Evolutionary conservation across 2,113 vertebrate species (phyloP), one percentile per base, ranked within the genome.

Genomic region (Zingel zingel): DNA sequence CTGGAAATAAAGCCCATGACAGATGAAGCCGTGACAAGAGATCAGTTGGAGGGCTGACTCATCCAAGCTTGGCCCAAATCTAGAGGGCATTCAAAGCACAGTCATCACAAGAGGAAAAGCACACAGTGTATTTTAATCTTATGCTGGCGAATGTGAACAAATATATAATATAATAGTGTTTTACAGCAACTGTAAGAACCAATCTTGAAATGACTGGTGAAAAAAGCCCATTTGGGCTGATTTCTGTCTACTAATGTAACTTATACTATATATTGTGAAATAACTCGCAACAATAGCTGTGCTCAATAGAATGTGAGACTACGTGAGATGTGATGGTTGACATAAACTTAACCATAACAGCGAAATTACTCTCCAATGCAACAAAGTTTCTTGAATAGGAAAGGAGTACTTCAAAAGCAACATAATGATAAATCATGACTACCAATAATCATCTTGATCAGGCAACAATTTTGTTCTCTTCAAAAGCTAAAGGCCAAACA

Each of bases 21-120:
- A 79, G 86, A 91, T 74, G 79, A 90, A 63, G 77, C 82, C 56
- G 78, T 64, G 78, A 89, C 85, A 87, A 86, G 57, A 92, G 83
- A 68, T 87, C 91, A 87, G 74, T 62, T 81, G 83, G 73, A 92
- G 27, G 86, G 81, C 91, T 93, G 88, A 95, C 86, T 95, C 92
- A 91, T 91, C 88, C 89, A 91, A 89, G 86, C 72, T 62, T 76
- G 88, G 85, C 86, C 85, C 83, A 88, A 87, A 93, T 92, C 85
- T 86, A 85, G 83, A 88, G 88, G 88, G 83, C 89, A 86, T 88
- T 88, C 83, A 91, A 86, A 81, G 84, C 87, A 82, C 77, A 61
- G 79, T 89, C 81, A 92, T 91, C 86, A 81, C 68, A 65, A 70
- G 79, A 74, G 79, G 70, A 86, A 56, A 48, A 85, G 85, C 56